phyloP scores from a whole-genome alignment of 2,113 vertebrate genomes.

The Cnemophilus loriae region DNA sequence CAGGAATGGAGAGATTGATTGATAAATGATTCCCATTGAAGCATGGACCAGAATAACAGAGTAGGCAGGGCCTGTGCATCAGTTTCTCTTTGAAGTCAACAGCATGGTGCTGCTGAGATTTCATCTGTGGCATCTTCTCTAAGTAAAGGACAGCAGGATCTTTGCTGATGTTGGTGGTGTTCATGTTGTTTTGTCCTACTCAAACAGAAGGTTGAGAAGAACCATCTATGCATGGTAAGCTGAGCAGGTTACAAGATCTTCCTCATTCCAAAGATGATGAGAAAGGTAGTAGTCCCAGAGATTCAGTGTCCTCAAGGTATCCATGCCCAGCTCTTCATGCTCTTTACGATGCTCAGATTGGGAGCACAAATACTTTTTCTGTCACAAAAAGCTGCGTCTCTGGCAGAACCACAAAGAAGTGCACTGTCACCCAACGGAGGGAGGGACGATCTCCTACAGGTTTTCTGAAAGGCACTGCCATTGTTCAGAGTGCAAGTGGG shows the following conservation, averaged over 20 bases:
- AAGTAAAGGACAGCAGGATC: background rate
- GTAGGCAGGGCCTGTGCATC: background rate
- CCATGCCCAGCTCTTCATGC: background rate
- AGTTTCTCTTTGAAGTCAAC: background rate
- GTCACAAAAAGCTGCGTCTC: background rate
- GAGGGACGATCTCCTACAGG: constrained; percentile 13
- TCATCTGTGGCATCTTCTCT: background rate
- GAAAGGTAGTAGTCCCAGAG: background rate
- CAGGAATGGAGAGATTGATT: background rate
- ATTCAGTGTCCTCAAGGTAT: background rate
- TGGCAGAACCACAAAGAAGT: background rate
- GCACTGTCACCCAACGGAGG: background rate
- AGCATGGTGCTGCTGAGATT: background rate
- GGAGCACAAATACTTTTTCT: background rate
- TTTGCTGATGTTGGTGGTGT: background rate
- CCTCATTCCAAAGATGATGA: background rate
- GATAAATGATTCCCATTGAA: background rate
- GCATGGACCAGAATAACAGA: background rate
- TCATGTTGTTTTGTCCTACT: background rate
- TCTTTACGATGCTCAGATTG: background rate
- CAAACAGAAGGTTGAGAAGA: background rate
- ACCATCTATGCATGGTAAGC: background rate
- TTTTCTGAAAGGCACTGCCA: constrained; percentile 61
- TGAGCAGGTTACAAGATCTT: background rate
- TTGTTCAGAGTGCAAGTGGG: constrained; percentile 69